Conservation (phyloP, 2,888 invertebrate species). For the Muscina levida region DNA sequence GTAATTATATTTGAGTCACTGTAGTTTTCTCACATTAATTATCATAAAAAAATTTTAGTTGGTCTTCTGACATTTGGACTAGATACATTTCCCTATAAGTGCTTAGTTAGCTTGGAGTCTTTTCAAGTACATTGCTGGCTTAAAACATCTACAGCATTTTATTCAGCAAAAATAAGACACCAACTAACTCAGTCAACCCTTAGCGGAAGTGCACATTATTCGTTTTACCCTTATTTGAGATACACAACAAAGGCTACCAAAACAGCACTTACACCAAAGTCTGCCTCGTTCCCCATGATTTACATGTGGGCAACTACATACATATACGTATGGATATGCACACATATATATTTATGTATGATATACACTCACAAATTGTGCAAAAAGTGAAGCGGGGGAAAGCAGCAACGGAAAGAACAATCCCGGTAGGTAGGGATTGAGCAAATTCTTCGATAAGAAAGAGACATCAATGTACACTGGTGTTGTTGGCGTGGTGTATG, state of each 20-base stretch:
- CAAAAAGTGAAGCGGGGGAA: conserved; percentile 40
- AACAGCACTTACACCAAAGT: conserved; percentile 42
- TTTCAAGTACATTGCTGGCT: too few species aligned
- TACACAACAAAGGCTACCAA: conserved; percentile 12
- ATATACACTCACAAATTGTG: conserved; percentile 22
- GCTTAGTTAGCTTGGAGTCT: too few species aligned
- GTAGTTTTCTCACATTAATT: too few species aligned
- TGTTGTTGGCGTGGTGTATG: conserved; percentile 59
- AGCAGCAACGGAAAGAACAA: conserved; percentile 43
- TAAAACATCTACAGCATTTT: not conserved
- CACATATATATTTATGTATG: conserved; percentile 6
- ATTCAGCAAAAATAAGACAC: not conserved
- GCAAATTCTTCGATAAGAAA: conserved; percentile 56
- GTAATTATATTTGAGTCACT: too few species aligned
- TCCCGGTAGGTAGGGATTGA: conserved; percentile 60
- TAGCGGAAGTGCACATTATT: conserved; percentile 41
- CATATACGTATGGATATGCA: conserved; percentile 20
- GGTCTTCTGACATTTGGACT: too few species aligned
- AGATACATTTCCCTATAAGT: too few species aligned
- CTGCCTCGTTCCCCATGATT: conserved; percentile 20
- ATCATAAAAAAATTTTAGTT: too few species aligned
- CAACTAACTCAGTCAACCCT: conserved; percentile 34
- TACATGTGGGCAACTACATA: not conserved
- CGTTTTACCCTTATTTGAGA: conserved; percentile 52
- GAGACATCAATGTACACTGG: conserved; percentile 48